phyloP scores from a whole-genome alignment of 53 echinoderm and acorn worm species.

The Henricia sp. region DNA sequence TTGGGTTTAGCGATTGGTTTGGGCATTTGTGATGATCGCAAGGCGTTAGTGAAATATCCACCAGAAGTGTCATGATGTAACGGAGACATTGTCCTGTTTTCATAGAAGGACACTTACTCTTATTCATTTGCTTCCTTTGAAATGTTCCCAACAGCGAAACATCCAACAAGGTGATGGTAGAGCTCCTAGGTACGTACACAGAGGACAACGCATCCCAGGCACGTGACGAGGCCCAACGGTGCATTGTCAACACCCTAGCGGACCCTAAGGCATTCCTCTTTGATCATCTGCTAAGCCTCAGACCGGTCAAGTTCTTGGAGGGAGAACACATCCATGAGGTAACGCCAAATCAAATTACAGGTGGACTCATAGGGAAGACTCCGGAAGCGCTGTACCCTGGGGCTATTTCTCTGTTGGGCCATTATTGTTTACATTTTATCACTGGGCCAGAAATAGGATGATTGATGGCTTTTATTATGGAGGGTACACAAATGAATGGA shows the following conservation, averaged over 20 bases:
- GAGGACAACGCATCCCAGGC: slow-evolving; percentile 94
- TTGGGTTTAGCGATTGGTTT: too few relatives aligned
- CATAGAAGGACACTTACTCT: not conserved
- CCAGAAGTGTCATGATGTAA: too few relatives aligned
- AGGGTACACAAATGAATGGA: too few relatives aligned
- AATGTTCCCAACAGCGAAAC: slow-evolving; percentile 62
- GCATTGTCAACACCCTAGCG: slow-evolving; percentile 85
- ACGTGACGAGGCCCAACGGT: slow-evolving; percentile 90
- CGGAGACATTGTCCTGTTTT: too few relatives aligned
- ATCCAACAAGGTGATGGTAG: slow-evolving; percentile 93
- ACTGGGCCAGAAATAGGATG: too few relatives aligned
- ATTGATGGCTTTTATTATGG: too few relatives aligned
- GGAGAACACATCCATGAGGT: slow-evolving; percentile 97
- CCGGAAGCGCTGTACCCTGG: too few relatives aligned
- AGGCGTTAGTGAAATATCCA: too few relatives aligned
- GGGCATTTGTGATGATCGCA: too few relatives aligned
- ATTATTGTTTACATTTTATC: too few relatives aligned
- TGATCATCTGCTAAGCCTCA: slow-evolving; percentile 89
- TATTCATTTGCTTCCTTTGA: not conserved
- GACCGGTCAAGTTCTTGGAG: slow-evolving; percentile 95
- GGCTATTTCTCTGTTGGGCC: too few relatives aligned
- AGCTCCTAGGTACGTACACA: slow-evolving; percentile 89
- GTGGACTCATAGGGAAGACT: not conserved
- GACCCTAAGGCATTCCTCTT: slow-evolving; percentile 92
- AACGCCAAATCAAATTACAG: too few relatives aligned